A percentile compares a stretch with the other conserved stretches of the same genome.
Conservation (phyloP, 2,888 invertebrate species). For the Drosophila mercatorum region DNA sequence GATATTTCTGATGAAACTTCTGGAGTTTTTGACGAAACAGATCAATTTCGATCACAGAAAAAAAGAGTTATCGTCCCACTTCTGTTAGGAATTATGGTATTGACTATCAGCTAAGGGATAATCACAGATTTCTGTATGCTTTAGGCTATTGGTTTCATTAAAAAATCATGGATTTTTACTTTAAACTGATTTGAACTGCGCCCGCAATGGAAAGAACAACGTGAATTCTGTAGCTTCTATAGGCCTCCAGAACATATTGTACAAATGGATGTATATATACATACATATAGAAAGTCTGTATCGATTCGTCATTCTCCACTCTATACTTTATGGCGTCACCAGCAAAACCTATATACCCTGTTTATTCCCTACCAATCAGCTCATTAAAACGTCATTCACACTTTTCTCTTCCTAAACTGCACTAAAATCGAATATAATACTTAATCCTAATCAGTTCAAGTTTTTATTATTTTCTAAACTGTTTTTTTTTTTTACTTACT, state of each 20-base stretch:
- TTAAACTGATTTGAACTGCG: neutral
- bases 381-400: neutral
- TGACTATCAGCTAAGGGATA: no score
- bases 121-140: no score
- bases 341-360: neutral
- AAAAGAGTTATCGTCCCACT: no score
- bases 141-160: neutral
- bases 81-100: no score
- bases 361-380: neutral
- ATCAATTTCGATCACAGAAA: no score
- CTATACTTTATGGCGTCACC: neutral
- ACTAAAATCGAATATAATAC: neutral
- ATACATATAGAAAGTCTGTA: neutral
- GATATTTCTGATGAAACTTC: no score
- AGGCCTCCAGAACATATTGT: neutral
- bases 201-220: neutral
- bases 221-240: neutral
- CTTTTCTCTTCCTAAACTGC: neutral
- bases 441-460: neutral
- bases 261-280: neutral
- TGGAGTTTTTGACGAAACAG: no score
- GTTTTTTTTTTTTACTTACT: slow-evolving; percentile 64
- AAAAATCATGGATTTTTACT: no score
- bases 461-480: neutral
- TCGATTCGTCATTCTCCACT: neutral